phyloP scores from a whole-genome alignment of 2,888 invertebrate genomes.

The Eudasyphora cyanicolor region DNA sequence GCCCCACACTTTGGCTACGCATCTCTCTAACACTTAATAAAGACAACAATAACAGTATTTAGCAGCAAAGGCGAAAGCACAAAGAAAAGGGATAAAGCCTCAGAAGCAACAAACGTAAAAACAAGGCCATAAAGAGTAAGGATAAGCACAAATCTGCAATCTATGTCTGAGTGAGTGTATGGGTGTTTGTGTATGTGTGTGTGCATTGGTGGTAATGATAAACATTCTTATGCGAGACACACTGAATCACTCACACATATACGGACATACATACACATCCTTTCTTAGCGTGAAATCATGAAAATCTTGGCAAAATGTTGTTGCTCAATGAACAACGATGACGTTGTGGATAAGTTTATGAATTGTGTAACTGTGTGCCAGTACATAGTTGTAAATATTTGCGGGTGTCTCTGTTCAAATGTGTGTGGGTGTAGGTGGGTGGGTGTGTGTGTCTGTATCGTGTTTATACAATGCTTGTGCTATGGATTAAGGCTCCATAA shows the following conservation, averaged over 20 bases:
- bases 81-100: conserved; percentile 48
- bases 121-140: conserved; percentile 50
- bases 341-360: conserved; percentile 26
- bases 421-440: conserved; percentile 14
- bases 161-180: background rate
- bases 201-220: conserved; percentile 1
- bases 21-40: conserved; percentile 68
- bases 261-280: background rate
- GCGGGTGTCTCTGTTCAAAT: conserved; percentile 24
- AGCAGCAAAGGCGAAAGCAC: conserved; percentile 41
- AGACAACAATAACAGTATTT: conserved; percentile 65
- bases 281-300: conserved; percentile 56
- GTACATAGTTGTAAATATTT: conserved; percentile 2
- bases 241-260: conserved; percentile 12
- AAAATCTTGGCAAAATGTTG: conserved; percentile 54
- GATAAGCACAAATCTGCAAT: conserved; percentile 19
- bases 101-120: conserved; percentile 48
- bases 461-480: conserved; percentile 59
- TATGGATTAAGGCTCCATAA: conserved; percentile 66
- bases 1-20: conserved; percentile 44
- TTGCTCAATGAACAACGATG: conserved; percentile 19
- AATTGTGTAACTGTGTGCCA: background rate
- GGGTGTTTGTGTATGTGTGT: background rate
- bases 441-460: conserved; percentile 39
- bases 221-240: conserved; percentile 42